Evolutionary conservation across 2,888 invertebrate genomes (phyloP), one percentile per base, ranked within the genome.

Genomic region (Lithophane socia): DNA sequence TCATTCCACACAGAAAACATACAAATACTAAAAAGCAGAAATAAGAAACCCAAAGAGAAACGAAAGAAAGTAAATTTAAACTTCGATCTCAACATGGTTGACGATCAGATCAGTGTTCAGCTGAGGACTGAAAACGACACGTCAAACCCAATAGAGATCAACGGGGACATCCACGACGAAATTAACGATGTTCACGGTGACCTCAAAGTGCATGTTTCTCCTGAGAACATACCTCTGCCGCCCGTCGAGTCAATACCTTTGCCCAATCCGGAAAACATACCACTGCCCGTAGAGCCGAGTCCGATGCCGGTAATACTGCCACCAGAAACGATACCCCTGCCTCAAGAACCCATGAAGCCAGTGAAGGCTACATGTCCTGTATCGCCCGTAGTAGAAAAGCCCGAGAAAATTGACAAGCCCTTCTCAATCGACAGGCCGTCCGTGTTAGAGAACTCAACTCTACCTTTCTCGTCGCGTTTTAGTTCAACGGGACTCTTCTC

Each of bases 1-100:
- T 97, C 97, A 56, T 97, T 97, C 91, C 97, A 97, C 90, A 97
- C 97, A 2, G 97, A 97, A 88, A 97, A 97, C 90, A 97, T 97
- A 82, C 96, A 96, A 82, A 97, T 97, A 86, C 91, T 97, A 65
- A 97, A 97, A 87, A 97, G 97, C 73, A 95, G 97, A 82, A 97
- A 97, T 78, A 97, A 97, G 79, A 97, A 97, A 78, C 96, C 96
- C 0, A 97, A 97, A 84, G 97, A 97, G 86, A 97, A 97, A 83
- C 94, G 97, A 80, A 97, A 97, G 94, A 96, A 97, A 88, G 97
- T 97, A n/a, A 97, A 97, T 82, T 89, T 97, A 24, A 97, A 97
- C 86, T 97, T 97, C 82, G 97, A 97, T 88, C 94, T 97, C 54
- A 96, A 95, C 89, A 96, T 97, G 95, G 95, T 97, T 56, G 97